A percentile compares a stretch with the other conserved stretches of the same genome.
Evolutionary conservation across 2,113 vertebrate genomes (phyloP).

Genomic region (Athene noctua): DNA sequence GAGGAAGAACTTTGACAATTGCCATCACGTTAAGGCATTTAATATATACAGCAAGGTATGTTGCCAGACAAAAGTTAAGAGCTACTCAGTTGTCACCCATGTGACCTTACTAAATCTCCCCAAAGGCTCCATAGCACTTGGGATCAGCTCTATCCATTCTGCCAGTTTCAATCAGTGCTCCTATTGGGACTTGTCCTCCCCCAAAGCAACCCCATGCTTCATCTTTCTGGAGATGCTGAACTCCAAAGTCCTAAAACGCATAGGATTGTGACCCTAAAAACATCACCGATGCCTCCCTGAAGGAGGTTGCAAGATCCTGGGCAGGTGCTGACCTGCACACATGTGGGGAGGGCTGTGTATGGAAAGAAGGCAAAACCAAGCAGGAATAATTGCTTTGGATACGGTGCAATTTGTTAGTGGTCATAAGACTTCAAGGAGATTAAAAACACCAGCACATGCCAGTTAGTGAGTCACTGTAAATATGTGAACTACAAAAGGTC

Average conservation of each 20-base stretch:
- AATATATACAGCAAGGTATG: neutral
- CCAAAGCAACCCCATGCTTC: neutral
- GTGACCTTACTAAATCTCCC: neutral
- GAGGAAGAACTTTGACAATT: neutral
- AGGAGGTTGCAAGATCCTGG: neutral
- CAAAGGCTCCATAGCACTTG: neutral
- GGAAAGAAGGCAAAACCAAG: slow-evolving; percentile 29
- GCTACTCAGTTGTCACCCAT: neutral
- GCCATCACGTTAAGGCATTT: neutral
- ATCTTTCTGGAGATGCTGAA: neutral
- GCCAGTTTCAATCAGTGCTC: neutral
- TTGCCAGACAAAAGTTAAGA: neutral
- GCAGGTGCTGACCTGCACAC: neutral
- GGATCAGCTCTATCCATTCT: neutral
- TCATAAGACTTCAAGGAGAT: slow-evolving; percentile 70
- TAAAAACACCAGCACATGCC: slow-evolving; percentile 66
- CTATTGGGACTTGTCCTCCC: neutral
- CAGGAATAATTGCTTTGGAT: slow-evolving; percentile 49
- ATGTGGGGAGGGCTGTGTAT: neutral
- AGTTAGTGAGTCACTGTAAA: slow-evolving; percentile 67
- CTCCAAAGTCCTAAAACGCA: neutral
- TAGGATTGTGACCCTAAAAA: neutral
- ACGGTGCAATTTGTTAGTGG: slow-evolving; percentile 55
- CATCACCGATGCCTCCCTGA: neutral
- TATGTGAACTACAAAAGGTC: slow-evolving; percentile 69